phyloP scores from a whole-genome alignment of 2,888 invertebrate species.

The Dysmachus trigonus region DNA sequence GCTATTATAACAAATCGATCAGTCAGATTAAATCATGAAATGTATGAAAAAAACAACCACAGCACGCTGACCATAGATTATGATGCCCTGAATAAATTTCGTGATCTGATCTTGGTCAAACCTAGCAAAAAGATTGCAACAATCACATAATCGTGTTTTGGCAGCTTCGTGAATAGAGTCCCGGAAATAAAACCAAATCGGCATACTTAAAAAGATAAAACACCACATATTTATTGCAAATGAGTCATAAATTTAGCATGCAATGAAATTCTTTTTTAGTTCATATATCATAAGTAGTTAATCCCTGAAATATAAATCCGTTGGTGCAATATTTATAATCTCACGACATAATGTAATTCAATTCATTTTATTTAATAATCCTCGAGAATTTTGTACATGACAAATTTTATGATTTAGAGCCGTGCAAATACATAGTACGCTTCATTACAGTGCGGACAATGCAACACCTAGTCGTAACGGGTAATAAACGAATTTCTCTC shows the following conservation, averaged over 20 bases:
- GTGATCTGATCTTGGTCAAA: not conserved
- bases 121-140: not conserved
- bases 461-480: not conserved
- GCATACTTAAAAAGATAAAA: not conserved
- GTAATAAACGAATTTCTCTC: not conserved
- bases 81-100: not conserved
- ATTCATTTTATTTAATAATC: not conserved
- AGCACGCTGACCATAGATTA: not conserved
- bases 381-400: not conserved
- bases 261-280: not conserved
- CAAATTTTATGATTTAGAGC: not conserved
- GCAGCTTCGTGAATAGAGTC: not conserved
- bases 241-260: not conserved
- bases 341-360: not conserved
- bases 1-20: not conserved
- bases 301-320: not conserved
- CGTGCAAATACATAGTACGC: not conserved
- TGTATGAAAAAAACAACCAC: not conserved
- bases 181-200: not conserved
- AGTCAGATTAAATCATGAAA: not conserved
- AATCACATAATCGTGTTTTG: no score
- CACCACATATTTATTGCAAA: not conserved
- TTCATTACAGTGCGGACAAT: not conserved
- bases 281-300: not conserved
- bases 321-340: not conserved